Evolutionary conservation across 2,797 vertebrate genomes (phyloP).

Genomic region (Gymnodraco acuticeps): DNA sequence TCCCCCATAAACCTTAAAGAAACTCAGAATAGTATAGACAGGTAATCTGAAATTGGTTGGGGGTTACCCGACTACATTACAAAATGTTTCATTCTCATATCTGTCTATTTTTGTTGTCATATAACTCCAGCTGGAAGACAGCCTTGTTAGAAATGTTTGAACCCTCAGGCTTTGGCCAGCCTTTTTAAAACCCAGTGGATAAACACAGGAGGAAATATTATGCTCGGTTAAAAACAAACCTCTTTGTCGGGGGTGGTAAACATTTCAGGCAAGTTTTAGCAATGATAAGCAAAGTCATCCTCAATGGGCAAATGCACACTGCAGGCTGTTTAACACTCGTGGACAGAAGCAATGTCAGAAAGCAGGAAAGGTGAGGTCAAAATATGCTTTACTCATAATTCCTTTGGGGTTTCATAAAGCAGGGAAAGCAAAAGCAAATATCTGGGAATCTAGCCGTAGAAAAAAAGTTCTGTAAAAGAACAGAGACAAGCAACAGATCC

Average conservation of each 20-base stretch:
- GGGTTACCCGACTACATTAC: neutral
- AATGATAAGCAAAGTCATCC: conserved; percentile 11
- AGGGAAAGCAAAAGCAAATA: no score
- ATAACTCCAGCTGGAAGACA: conserved; percentile 18
- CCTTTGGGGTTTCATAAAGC: neutral
- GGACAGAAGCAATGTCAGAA: neutral
- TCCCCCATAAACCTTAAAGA: neutral
- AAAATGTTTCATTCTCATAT: neutral
- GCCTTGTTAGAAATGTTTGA: conserved; percentile 5
- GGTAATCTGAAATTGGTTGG: neutral
- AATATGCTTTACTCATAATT: conserved; percentile 19
- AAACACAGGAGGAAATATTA: neutral
- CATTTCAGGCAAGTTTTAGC: neutral
- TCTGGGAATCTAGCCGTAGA: neutral
- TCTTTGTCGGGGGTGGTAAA: conserved; percentile 1
- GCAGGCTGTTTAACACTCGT: neutral
- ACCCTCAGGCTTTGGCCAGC: conserved; percentile 18
- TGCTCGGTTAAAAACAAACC: neutral
- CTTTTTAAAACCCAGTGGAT: conserved; percentile 11
- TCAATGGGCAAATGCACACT: neutral
- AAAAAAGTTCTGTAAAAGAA: neutral
- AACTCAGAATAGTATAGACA: neutral
- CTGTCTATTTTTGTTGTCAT: neutral
- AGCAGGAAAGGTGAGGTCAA: conserved; percentile 25
- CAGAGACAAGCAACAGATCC: neutral